Conservation (phyloP, 2,797 vertebrate species). For the Percopsis omiscomaycus region DNA sequence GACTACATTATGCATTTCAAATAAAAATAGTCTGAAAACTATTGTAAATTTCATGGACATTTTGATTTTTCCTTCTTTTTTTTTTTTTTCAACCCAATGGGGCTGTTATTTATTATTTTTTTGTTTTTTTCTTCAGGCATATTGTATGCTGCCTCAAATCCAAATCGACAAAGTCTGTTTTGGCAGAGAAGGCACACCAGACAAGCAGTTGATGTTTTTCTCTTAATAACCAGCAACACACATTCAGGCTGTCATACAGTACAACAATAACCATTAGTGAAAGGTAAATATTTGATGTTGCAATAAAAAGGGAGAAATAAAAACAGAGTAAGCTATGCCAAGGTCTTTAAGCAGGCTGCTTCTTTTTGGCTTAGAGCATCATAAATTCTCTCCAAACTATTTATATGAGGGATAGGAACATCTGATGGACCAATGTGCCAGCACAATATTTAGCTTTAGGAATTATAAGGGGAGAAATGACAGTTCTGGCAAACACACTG, state of each 20-base stretch:
- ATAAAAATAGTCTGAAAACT: slow-evolving; percentile 9
- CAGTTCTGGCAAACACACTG: too few species aligned
- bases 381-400: too few species aligned
- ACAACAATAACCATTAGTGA: slow-evolving; percentile 14
- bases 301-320: background rate
- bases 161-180: slow-evolving; percentile 22
- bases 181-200: slow-evolving; percentile 1
- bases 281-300: slow-evolving; percentile 27
- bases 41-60: slow-evolving; percentile 27
- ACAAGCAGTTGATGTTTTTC: slow-evolving; percentile 15
- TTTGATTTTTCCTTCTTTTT: slow-evolving; percentile 3
- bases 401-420: too few species aligned
- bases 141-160: slow-evolving; percentile 13
- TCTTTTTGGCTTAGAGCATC: background rate
- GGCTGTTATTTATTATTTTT: too few species aligned
- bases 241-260: slow-evolving; percentile 19
- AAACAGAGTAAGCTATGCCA: background rate
- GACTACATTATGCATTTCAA: slow-evolving; percentile 15
- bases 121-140: slow-evolving; percentile 10
- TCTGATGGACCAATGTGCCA: too few species aligned
- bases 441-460: too few species aligned
- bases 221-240: background rate
- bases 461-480: too few species aligned
- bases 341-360: background rate
- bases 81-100: background rate